phyloP scores from a whole-genome alignment of 1,140 invertebrate genomes.

The Lasioglossum baleicum region DNA sequence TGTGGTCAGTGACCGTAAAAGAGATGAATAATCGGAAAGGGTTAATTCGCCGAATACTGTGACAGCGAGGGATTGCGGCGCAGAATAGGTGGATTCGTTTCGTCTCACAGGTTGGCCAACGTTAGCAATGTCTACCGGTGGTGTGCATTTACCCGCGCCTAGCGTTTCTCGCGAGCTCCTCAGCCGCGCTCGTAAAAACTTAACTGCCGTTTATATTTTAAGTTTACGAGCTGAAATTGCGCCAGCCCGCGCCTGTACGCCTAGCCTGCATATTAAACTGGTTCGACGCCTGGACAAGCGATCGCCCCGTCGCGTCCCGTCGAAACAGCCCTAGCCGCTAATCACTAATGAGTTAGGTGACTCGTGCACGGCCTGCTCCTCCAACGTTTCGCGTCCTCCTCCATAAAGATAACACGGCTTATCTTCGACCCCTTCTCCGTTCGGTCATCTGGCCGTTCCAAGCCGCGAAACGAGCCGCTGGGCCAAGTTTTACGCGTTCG shows the following conservation, averaged over 20 bases:
- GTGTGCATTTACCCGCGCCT: slow-evolving; percentile 9
- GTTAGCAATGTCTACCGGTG: slow-evolving; percentile 5
- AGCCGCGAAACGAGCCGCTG: too few species aligned
- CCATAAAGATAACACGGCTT: not conserved
- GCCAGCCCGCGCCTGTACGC: slow-evolving; percentile 6
- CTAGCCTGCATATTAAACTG: slow-evolving; percentile 29
- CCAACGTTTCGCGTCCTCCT: not conserved
- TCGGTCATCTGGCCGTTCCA: not conserved
- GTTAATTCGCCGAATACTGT: not conserved
- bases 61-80: too few species aligned
- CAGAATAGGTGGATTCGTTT: not conserved
- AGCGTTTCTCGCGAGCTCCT: slow-evolving; percentile 6
- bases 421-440: not conserved
- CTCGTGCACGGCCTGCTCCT: slow-evolving; percentile 14
- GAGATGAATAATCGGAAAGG: too few species aligned
- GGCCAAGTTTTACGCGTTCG: too few species aligned
- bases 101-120: slow-evolving; percentile 3
- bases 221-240: slow-evolving; percentile 52
- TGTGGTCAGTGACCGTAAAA: too few species aligned
- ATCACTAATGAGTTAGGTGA: slow-evolving; percentile 37
- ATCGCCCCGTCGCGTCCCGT: slow-evolving; percentile 21
- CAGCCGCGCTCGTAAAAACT: slow-evolving; percentile 41
- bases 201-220: slow-evolving; percentile 49
- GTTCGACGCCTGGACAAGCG: slow-evolving; percentile 28
- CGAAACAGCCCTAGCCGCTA: slow-evolving; percentile 30